phyloP scores from a whole-genome alignment of 1,140 invertebrate species.

The Apis cerana region DNA sequence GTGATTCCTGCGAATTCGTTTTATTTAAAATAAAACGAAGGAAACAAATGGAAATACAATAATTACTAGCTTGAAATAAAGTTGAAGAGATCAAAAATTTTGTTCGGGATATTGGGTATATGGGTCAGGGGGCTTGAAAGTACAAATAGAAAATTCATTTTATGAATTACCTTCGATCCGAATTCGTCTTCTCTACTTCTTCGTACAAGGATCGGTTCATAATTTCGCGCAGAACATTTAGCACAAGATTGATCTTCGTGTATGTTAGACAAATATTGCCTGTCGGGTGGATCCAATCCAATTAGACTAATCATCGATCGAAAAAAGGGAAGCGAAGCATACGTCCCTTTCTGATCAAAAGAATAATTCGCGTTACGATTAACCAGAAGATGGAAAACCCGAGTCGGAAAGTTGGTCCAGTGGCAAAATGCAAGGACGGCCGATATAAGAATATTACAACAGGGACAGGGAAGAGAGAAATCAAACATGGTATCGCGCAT shows the following conservation, averaged over 20 bases:
- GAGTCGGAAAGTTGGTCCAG: background rate
- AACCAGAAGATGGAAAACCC: background rate
- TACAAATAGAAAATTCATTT: no score
- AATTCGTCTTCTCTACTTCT: background rate
- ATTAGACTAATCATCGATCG: background rate
- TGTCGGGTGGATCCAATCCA: background rate
- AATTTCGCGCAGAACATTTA: background rate
- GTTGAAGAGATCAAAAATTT: no score
- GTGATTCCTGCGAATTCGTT: no score
- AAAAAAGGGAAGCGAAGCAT: slow-evolving; percentile 1
- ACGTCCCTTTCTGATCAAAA: background rate
- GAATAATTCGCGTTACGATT: slow-evolving; percentile 4
- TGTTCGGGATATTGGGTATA: no score
- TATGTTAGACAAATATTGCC: background rate
- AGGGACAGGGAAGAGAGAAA: slow-evolving; percentile 13
- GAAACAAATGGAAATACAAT: no score
- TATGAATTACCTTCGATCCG: no score
- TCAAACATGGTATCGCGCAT: slow-evolving; percentile 43
- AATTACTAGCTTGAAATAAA: no score
- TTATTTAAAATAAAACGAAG: no score
- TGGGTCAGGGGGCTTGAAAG: no score
- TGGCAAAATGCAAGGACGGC: background rate
- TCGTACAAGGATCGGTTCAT: background rate
- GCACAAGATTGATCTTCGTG: background rate
- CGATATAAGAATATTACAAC: slow-evolving; percentile 22